Conservation (phyloP, 1,140 invertebrate species). For the Vanessa tameamea region DNA sequence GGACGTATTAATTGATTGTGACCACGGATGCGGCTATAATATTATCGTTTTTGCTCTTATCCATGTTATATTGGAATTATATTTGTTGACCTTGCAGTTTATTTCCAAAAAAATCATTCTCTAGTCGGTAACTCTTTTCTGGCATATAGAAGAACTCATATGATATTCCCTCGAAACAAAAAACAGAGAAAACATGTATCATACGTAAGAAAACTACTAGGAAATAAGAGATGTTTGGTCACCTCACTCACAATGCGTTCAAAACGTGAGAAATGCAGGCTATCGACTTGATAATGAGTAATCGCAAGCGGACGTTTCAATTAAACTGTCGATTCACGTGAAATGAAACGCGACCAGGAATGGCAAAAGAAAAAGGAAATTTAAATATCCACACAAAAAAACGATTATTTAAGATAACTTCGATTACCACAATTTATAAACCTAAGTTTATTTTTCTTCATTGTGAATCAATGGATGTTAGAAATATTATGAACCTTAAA, state of each 20-base stretch:
- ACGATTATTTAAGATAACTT: neutral
- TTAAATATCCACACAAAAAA: neutral
- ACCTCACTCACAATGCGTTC: conserved; percentile 22
- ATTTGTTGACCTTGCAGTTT: no score
- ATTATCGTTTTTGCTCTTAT: neutral
- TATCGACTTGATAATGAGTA: conserved; percentile 29
- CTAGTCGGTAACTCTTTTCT: no score
- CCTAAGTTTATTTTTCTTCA: no score
- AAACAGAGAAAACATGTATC: no score
- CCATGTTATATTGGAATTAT: no score
- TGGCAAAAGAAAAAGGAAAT: neutral
- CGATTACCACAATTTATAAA: no score
- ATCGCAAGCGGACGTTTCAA: conserved; percentile 27
- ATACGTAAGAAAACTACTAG: no score
- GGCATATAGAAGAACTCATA: no score
- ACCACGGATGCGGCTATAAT: neutral
- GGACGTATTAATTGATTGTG: conserved; percentile 1
- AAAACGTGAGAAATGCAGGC: conserved; percentile 36
- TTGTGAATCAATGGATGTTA: no score
- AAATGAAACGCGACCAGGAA: conserved; percentile 6
- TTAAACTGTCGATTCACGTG: conserved; percentile 22
- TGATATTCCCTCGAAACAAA: no score
- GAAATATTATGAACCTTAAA: no score
- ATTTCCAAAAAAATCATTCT: no score
- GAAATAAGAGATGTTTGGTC: neutral